Evolutionary conservation across 2,888 invertebrate genomes (phyloP).

Genomic region (Catocala sponsa): DNA sequence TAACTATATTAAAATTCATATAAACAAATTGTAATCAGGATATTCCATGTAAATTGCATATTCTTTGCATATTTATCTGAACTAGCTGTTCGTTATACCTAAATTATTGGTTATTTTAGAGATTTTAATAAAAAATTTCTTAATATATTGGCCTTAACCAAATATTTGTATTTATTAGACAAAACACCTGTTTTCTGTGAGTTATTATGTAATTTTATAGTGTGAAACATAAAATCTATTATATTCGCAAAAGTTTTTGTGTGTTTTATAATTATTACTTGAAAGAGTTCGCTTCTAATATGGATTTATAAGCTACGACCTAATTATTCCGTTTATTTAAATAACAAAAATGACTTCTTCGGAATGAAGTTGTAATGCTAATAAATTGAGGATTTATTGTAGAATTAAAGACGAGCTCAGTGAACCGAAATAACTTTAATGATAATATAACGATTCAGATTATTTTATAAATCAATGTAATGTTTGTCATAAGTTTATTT

Average conservation of each 20-base stretch:
- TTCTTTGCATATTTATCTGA: slow-evolving; percentile 41
- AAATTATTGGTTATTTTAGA: slow-evolving; percentile 29
- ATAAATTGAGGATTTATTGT: slow-evolving; percentile 3
- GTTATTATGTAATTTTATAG: slow-evolving; percentile 31
- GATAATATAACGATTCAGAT: not conserved
- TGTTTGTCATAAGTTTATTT: too few relatives aligned
- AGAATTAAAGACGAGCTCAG: not conserved
- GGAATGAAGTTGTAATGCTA: slow-evolving; percentile 14
- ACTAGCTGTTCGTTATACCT: slow-evolving; percentile 21
- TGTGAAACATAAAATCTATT: slow-evolving; percentile 36
- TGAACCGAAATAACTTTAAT: not conserved
- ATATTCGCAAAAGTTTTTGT: slow-evolving; percentile 16
- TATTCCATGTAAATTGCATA: slow-evolving; percentile 43
- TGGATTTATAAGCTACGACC: slow-evolving; percentile 8
- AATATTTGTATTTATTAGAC: slow-evolving; percentile 30
- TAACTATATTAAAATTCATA: slow-evolving; percentile 35
- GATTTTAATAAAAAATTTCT: slow-evolving; percentile 15
- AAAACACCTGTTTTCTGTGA: slow-evolving; percentile 32
- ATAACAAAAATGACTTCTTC: not conserved
- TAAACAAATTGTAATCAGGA: slow-evolving; percentile 32
- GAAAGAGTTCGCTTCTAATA: slow-evolving; percentile 7
- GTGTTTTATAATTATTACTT: slow-evolving; percentile 24
- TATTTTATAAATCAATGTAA: not conserved
- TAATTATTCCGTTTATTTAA: slow-evolving; percentile 6
- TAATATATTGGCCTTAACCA: slow-evolving; percentile 26